Base-by-base conservation (phyloP, 2,888 invertebrate genomes). In the Frankliniella intonsa region DNA sequence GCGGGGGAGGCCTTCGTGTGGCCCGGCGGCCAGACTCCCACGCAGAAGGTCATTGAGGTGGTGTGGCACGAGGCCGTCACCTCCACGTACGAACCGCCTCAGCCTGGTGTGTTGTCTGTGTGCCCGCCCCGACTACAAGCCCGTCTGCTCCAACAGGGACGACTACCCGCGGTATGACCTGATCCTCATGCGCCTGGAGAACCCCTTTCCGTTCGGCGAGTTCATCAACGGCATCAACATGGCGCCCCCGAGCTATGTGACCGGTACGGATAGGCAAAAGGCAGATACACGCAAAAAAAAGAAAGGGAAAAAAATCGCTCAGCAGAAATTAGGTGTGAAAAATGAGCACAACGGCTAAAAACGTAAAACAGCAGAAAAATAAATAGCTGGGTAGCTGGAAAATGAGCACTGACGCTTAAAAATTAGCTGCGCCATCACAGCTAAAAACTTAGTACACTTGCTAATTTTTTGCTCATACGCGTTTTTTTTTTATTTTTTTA, bases 141-240 rank as follows among this genome's bases (percentile, higher is more conserved):
- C 55, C 7, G 55, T 55, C 55, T 17, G 55, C 55, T 55, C 55
- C 14, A 55, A 12, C 69, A 76, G 69, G 25, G 69, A 76, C 25
- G 69, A 76, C 25, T 76, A 76, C 69, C 69, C 69, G 22, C 9
- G 12, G 25, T 76, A 76, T 25, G 69, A 76, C 69, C 22, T 22
- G 25, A 76, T 76, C 69, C 69, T 76, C 22, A 22, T 76, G 69
- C 69, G 69, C 11, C 69, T 76, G 69, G 69, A 76, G 69, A 76
- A 76, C 25, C 8, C 22, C 69, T 76, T 76, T 25, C 69, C 22
- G 69, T 76, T 76, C 25, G 69, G 69, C 69, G 69, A 76, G 25
- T 25, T 25, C 69, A n/a, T 76, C 22, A 76, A 76, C 69, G 69
- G 22, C 69, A 76, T 76, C 69, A 25, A 8, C 25, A 22, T 76